Percentiles rank a stretch among this genome's conserved stretches.
These are phyloP conservation scores for Ictidomys tridecemlineatus DNA, from an alignment of 2,113 vertebrate genomes.

Conservation along the genomic window DNA sequence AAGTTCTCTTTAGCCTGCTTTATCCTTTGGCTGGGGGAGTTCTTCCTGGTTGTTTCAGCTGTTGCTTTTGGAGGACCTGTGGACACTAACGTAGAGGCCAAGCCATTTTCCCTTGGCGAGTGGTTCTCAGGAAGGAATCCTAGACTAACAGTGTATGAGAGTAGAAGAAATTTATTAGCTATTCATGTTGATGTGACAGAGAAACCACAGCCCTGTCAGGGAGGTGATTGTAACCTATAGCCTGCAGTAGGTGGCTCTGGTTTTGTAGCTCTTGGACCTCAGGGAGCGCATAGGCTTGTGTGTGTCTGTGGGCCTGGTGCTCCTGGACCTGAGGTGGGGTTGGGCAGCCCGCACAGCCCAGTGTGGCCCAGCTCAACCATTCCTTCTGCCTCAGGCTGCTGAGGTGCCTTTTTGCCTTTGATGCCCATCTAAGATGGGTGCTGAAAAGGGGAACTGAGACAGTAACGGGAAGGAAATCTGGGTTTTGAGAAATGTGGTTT, in stretches of 20 bases:
- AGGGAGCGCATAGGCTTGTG: accelerated
- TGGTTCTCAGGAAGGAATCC: background rate
- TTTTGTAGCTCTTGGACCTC: background rate
- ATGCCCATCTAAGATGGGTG: background rate
- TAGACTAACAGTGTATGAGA: background rate
- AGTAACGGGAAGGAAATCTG: background rate
- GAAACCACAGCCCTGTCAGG: background rate
- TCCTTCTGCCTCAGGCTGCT: background rate
- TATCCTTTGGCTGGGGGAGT: background rate
- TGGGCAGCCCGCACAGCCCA: background rate
- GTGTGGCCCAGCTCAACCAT: background rate
- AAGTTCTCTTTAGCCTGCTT: background rate
- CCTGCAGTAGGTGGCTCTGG: background rate
- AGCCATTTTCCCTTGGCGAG: constrained; percentile 36
- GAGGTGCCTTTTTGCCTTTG: background rate
- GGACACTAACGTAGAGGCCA: background rate
- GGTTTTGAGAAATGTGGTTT: constrained; percentile 2
- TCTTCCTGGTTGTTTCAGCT: background rate
- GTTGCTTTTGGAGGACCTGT: constrained; percentile 2
- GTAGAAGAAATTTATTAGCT: background rate
- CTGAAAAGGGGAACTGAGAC: background rate
- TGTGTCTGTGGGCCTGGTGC: background rate
- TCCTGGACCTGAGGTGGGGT: background rate
- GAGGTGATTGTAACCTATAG: background rate
- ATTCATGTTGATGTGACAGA: background rate